Evolutionary conservation across 2,113 vertebrate species (phyloP).

Genomic region (Steatornis caripensis): DNA sequence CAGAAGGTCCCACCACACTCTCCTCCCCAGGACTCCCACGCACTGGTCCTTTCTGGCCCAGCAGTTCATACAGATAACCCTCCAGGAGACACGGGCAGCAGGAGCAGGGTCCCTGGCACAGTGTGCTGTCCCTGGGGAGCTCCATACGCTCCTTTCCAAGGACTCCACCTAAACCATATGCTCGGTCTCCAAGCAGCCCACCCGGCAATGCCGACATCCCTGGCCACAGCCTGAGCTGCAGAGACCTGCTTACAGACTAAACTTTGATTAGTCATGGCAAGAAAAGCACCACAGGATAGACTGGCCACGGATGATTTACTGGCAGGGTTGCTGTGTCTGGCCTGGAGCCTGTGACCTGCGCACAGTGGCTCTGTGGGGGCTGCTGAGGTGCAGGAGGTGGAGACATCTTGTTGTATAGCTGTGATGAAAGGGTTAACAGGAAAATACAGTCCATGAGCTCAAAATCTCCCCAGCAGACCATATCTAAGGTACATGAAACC

Average conservation of each 20-base stretch:
- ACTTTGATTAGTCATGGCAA: background rate
- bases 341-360: background rate
- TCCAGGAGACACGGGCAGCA: background rate
- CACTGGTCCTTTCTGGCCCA: background rate
- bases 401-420: background rate
- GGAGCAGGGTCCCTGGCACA: background rate
- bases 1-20: background rate
- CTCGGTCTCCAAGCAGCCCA: background rate
- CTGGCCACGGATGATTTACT: background rate
- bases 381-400: background rate
- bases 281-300: background rate
- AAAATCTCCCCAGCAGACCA: background rate
- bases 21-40: background rate
- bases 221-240: background rate
- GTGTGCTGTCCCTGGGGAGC: background rate
- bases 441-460: background rate
- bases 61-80: background rate
- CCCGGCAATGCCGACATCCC: fast-evolving
- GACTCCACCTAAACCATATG: background rate
- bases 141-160: fast-evolving
- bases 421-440: background rate
- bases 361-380: fast-evolving
- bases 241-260: background rate
- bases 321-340: fast-evolving
- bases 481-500: background rate